Evolutionary conservation across 35 echinoderm and acorn worm species (phyloP).

Genomic region (Apostichopus californicus): DNA sequence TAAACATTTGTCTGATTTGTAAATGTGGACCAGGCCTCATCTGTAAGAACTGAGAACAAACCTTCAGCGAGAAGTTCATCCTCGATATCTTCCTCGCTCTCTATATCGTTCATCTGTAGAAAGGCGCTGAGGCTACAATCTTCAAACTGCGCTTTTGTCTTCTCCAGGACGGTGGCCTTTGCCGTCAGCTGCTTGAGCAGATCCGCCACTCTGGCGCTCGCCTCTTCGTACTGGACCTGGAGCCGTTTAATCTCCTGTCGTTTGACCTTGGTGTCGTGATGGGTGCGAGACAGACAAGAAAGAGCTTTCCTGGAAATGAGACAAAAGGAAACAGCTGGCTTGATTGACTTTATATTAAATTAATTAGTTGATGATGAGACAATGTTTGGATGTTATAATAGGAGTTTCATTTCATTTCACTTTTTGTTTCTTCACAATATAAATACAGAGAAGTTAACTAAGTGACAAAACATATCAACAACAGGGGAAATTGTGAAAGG

Average conservation of each 20-base stretch:
- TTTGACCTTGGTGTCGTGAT: conserved; percentile 84
- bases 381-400: no score
- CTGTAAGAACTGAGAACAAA: conserved; percentile 21
- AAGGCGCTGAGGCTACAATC: conserved; percentile 91
- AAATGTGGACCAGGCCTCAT: not conserved
- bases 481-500: no score
- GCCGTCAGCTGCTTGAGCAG: conserved; percentile 75
- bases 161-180: conserved; percentile 82
- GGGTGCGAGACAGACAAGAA: conserved; percentile 69
- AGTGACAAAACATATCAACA: no score
- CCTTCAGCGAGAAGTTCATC: conserved; percentile 87
- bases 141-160: conserved; percentile 77
- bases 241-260: conserved; percentile 81
- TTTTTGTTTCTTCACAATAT: no score
- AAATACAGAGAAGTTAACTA: no score
- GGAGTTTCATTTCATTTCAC: no score
- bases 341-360: no score
- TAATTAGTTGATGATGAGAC: no score
- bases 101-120: conserved; percentile 92
- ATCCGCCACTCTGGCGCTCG: conserved; percentile 70
- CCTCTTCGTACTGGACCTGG: conserved; percentile 81
- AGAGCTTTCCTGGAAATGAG: conserved; percentile 75
- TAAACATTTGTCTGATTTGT: not conserved
- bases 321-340: not conserved
- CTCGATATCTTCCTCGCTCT: conserved; percentile 91